These are phyloP conservation scores for Cheilosia soror DNA, from an alignment of 2,888 invertebrate genomes.

Conservation along the genomic window DNA sequence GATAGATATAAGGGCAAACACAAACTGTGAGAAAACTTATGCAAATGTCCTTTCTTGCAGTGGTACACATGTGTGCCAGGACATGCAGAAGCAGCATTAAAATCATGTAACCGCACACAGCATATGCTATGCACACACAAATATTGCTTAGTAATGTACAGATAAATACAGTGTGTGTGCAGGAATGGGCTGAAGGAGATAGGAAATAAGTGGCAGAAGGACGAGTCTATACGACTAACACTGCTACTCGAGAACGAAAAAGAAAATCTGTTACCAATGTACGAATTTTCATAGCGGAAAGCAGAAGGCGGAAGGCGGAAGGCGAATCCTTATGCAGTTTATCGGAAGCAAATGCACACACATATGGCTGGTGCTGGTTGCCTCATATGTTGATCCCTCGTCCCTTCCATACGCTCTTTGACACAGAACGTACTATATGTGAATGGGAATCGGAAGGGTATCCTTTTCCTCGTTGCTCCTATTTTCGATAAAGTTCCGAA, in stretches of 20 bases:
- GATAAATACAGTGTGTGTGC: slow-evolving; percentile 6
- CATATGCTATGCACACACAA: slow-evolving; percentile 64
- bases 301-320: slow-evolving; percentile 51
- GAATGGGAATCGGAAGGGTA: slow-evolving; percentile 18
- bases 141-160: slow-evolving; percentile 70
- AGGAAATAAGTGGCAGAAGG: slow-evolving; percentile 58
- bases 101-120: slow-evolving; percentile 72
- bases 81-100: slow-evolving; percentile 57
- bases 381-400: slow-evolving; percentile 62
- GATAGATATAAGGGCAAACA: slow-evolving; percentile 72
- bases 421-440: slow-evolving; percentile 31
- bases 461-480: slow-evolving; percentile 43
- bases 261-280: slow-evolving; percentile 74
- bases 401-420: slow-evolving; percentile 9
- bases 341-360: slow-evolving; percentile 69
- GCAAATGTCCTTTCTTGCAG: slow-evolving; percentile 68
- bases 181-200: not conserved
- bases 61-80: slow-evolving; percentile 61
- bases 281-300: slow-evolving; percentile 69
- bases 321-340: slow-evolving; percentile 68
- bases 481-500: slow-evolving; percentile 72
- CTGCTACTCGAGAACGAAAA: slow-evolving; percentile 49
- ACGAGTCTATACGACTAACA: slow-evolving; percentile 35
- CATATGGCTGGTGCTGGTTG: slow-evolving; percentile 48
- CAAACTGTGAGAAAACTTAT: slow-evolving; percentile 75